Evolutionary conservation across 2,797 vertebrate genomes (phyloP).

Genomic region (Aselliscus stoliczkanus): DNA sequence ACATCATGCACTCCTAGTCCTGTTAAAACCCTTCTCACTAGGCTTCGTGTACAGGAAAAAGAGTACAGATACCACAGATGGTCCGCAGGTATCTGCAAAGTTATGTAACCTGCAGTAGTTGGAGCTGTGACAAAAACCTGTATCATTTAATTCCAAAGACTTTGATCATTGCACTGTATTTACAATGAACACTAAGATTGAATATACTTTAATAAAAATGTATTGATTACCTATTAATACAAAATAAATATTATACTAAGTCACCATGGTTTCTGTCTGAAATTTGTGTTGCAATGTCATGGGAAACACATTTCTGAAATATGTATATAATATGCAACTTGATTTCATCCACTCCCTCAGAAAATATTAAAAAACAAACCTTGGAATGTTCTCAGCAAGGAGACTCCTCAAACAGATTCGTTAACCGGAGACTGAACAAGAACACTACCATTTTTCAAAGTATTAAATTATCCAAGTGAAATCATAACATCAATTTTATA

Average conservation of each 20-base stretch:
- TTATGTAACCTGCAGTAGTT: not conserved
- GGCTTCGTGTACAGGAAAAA: not conserved
- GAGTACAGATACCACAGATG: not conserved
- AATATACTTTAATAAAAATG: not conserved
- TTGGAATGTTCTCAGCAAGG: not conserved
- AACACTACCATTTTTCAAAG: constrained; percentile 28
- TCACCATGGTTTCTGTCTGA: not conserved
- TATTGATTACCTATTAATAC: not conserved
- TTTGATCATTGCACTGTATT: not conserved
- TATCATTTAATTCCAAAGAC: not conserved
- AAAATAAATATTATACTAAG: not conserved
- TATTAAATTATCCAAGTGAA: constrained; percentile 64
- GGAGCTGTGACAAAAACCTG: not conserved
- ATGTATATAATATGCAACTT: not conserved
- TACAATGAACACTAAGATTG: not conserved
- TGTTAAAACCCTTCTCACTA: not conserved
- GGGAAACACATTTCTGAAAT: not conserved
- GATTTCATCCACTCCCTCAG: not conserved
- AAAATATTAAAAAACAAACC: not conserved
- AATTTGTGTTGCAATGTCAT: constrained; percentile 1
- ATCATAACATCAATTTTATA: constrained; percentile 63
- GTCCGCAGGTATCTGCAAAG: not conserved
- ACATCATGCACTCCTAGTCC: not conserved
- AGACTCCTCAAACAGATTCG: constrained; percentile 19
- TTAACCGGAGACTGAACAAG: constrained; percentile 49